Percentiles rank a stretch among this genome's conserved stretches.
Conservation (phyloP, 2,113 vertebrate genomes). For the Athene noctua region DNA sequence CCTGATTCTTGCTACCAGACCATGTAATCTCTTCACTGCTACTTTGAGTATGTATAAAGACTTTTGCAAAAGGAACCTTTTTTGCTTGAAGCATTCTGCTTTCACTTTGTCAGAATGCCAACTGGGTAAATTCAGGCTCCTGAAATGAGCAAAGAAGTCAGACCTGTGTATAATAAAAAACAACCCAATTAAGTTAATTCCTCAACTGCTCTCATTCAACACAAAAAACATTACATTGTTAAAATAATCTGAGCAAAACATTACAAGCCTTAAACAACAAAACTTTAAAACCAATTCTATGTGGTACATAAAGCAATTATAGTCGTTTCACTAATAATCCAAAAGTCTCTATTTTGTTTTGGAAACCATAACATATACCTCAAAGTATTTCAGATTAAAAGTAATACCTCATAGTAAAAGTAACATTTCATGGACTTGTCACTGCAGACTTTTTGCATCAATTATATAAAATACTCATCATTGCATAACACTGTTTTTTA, state of each 20-base stretch:
- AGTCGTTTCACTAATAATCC: not conserved
- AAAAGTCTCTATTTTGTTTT: not conserved
- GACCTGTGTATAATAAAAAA: not conserved
- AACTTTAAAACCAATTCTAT: not conserved
- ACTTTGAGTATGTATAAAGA: not conserved
- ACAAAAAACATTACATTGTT: not conserved
- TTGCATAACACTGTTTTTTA: not conserved
- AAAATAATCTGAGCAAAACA: not conserved
- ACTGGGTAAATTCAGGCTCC: not conserved
- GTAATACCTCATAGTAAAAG: not conserved
- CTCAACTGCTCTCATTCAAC: not conserved
- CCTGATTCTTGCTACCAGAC: not conserved
- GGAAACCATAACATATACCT: not conserved
- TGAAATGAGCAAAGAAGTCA: not conserved
- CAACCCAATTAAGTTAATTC: not conserved
- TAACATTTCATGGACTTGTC: not conserved
- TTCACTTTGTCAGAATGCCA: not conserved
- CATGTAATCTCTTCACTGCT: not conserved
- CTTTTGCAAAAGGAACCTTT: not conserved
- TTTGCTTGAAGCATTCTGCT: not conserved
- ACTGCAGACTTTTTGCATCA: not conserved
- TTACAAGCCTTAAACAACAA: not conserved
- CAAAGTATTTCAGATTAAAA: not conserved
- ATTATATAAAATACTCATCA: not conserved
- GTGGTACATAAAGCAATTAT: not conserved